Conservation (phyloP, 2,797 vertebrate species). For the Peromyscus aztecus region DNA sequence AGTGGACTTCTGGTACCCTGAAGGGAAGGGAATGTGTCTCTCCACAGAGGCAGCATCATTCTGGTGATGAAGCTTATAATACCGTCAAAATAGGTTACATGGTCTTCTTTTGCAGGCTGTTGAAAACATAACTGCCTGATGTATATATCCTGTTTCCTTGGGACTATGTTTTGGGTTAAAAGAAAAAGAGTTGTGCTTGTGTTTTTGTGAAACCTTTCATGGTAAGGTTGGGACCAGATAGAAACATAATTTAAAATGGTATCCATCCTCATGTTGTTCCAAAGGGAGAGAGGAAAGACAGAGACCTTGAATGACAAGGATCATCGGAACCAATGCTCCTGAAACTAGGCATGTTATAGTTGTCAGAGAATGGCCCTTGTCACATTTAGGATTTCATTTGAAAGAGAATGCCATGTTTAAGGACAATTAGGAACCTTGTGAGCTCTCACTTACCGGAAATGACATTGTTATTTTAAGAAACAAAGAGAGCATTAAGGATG, state of each 20-base stretch:
- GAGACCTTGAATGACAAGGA: neutral
- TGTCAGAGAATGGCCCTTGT: neutral
- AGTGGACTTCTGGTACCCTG: neutral
- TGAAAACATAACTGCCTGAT: constrained; percentile 24
- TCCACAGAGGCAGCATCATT: neutral
- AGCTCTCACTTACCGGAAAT: neutral
- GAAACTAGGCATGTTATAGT: neutral
- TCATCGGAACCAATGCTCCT: neutral
- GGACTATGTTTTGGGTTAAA: constrained; percentile 4
- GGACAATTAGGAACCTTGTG: constrained; percentile 20
- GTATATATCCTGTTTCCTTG: constrained; percentile 20
- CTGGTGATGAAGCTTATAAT: neutral
- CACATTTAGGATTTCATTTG: neutral
- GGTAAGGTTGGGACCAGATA: neutral
- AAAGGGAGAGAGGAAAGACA: neutral
- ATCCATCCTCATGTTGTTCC: neutral
- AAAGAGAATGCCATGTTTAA: constrained; percentile 1
- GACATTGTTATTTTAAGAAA: neutral
- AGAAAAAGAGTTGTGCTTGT: neutral
- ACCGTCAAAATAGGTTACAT: neutral
- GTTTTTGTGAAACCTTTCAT: constrained; percentile 14
- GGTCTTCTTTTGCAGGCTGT: neutral
- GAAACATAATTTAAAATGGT: neutral
- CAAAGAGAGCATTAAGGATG: too few species aligned
- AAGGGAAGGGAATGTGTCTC: neutral